Evolutionary conservation across 2,113 vertebrate genomes (phyloP), one percentile per base, ranked within the genome.

Genomic region (Pedetes capensis): DNA sequence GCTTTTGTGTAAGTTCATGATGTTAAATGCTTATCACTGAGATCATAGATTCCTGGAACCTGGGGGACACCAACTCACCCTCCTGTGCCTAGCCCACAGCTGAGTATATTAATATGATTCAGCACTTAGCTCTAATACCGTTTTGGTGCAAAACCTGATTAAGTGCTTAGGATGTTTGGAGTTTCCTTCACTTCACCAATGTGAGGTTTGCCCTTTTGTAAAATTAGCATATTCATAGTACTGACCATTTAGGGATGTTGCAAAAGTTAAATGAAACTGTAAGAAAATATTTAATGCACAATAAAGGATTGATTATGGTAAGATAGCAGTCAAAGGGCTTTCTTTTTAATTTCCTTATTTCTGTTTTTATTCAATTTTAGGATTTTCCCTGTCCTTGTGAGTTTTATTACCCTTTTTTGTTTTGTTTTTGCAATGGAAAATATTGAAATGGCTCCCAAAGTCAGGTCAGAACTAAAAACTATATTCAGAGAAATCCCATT

Each of bases 351-450:
- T 69, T 64, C 10, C 11, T 95, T 89, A 39, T 44, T 88, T 94
- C 37, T 87, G 18, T 51, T 79, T 89, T 16, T 64, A 76, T 49
- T 76, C 71, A 51, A 0, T 53, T 72, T 88, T 69, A 81, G 74
- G 16, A 22, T 78, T 89, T 55, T 51, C 37, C 42, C 17, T 51
- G 11, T 44, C 29, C 61, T 88, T 82, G 18, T 75, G 86, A 75
- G 49, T 42, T 96, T 93, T 69, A 61, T 91, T n/a, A n/a, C n/a
- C n/a, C n/a, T n/a, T n/a, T n/a, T 94, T 51, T 34, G 51, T 64
- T 93, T 95, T 74, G 82, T 44, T 86, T 93, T 84, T 96, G 55
- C 85, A 74, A 72, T n/a, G 6, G 10, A 39, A 72, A 90, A 82
- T 10, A 71, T 78, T 87, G 18, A 78, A 51, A 27, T 66, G 53